Evolutionary conservation across 1,140 invertebrate genomes (phyloP).

Genomic region (Manduca sexta): DNA sequence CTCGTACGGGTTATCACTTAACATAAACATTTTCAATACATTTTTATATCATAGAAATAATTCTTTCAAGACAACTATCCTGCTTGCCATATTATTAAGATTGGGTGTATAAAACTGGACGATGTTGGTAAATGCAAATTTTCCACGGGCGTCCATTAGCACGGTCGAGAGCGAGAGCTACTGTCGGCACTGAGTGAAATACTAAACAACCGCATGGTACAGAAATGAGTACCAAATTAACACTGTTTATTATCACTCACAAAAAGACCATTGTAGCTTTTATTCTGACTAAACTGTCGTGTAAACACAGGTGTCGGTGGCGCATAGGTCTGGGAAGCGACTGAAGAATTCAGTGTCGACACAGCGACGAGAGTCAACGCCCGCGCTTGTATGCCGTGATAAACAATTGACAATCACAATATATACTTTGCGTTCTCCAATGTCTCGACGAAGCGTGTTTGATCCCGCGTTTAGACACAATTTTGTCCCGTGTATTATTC

Average conservation of each 20-base stretch:
- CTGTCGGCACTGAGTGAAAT: too few species aligned
- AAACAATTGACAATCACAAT: too few species aligned
- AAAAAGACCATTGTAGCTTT: background rate
- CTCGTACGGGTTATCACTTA: too few species aligned
- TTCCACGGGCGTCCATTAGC: background rate
- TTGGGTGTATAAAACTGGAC: background rate
- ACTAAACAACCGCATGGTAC: background rate
- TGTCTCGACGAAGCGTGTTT: too few species aligned
- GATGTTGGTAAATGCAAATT: background rate
- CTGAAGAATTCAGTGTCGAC: background rate
- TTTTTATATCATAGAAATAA: too few species aligned
- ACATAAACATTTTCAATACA: too few species aligned
- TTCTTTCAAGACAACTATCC: too few species aligned
- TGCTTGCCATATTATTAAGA: background rate
- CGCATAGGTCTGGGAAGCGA: background rate
- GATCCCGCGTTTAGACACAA: too few species aligned
- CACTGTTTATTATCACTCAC: conserved; percentile 1
- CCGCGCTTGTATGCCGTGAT: too few species aligned
- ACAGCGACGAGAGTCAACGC: background rate
- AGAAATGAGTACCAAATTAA: conserved; percentile 2
- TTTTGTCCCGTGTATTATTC: too few species aligned
- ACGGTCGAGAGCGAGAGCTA: background rate
- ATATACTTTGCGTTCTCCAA: too few species aligned
- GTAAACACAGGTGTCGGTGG: conserved; percentile 3
- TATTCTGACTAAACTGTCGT: conserved; percentile 3